Base-by-base conservation (phyloP, 2,113 vertebrate species). In the Dendrocopos noguchii region DNA sequence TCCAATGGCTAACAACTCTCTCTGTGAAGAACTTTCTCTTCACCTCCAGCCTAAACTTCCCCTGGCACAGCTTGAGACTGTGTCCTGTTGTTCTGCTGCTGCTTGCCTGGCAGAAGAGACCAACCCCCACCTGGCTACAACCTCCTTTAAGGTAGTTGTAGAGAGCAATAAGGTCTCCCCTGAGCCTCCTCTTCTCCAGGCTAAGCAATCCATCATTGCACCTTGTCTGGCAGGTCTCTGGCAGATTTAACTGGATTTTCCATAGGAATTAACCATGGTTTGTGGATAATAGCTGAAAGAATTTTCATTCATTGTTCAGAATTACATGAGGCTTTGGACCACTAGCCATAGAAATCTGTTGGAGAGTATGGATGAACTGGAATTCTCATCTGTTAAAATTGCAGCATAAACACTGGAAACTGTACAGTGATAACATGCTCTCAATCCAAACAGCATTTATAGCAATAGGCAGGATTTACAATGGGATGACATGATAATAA, bases 401-500 rank as follows among this genome's bases (percentile, higher is more conserved):
- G 74, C 79, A 91, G 85, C 34, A 46, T 91, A 91, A 95, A 81
- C 87, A 66, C 66, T 94, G 46, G 70, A 94, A 96, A 92, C 90
- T 70, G 24, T 70, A 42, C 87, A 77, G 76, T 93, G 95, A 97
- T 95, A 31, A 80, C 88, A 81, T 29, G 12, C 36, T 86, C n/a
- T 93, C 94, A 95, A 63, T 85, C 70, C 75, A 91, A 94, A 91
- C 75, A 94, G 75, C 92, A 61, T 89, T 91, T 93, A 80, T 82
- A 95, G 61, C 8, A 4, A 84, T 47, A 84, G 74, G 89, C 81
- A 93, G 89, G 88, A 95, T 97, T 96, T 96, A 93, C 95, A 60
- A 29, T 93, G 95, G 93, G 86, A 84, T 95, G 88, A 44, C 68
- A 84, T 80, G 91, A 94, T 96, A 94, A 95, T 96, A 94, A 90